Evolutionary conservation across 2,113 vertebrate species (phyloP).

Genomic region (Prionailurus viverrinus): DNA sequence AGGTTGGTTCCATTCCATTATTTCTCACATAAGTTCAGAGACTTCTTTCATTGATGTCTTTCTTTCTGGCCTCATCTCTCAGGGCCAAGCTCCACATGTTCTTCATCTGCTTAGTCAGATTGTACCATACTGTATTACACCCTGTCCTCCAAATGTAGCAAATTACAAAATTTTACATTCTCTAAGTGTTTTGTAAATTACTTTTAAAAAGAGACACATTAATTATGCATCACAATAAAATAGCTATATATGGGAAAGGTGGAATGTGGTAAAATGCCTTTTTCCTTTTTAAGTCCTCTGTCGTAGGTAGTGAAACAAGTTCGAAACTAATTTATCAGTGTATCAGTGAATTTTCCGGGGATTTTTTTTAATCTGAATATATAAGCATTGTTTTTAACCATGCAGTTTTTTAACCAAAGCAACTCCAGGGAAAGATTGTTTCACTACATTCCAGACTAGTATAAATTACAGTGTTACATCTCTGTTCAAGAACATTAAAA

Average conservation of each 20-base stretch:
- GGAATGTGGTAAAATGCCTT: background rate
- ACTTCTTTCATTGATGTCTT: background rate
- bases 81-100: background rate
- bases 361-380: background rate
- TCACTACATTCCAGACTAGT: background rate
- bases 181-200: background rate
- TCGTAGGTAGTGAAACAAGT: background rate
- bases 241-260: background rate
- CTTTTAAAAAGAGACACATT: background rate
- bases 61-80: background rate
- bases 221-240: background rate
- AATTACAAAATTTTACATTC: background rate
- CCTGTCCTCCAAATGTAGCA: background rate
- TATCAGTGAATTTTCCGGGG: background rate
- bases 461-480: background rate
- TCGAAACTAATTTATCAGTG: background rate
- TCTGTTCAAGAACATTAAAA: background rate
- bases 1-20: background rate
- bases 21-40: background rate
- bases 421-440: background rate
- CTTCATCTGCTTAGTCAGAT: background rate
- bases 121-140: background rate
- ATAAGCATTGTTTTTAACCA: background rate
- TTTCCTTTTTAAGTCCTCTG: conserved; percentile 7
- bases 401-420: background rate